Evolutionary conservation across 1,140 invertebrate genomes (phyloP).

Genomic region (Lordiphosa mommai): DNA sequence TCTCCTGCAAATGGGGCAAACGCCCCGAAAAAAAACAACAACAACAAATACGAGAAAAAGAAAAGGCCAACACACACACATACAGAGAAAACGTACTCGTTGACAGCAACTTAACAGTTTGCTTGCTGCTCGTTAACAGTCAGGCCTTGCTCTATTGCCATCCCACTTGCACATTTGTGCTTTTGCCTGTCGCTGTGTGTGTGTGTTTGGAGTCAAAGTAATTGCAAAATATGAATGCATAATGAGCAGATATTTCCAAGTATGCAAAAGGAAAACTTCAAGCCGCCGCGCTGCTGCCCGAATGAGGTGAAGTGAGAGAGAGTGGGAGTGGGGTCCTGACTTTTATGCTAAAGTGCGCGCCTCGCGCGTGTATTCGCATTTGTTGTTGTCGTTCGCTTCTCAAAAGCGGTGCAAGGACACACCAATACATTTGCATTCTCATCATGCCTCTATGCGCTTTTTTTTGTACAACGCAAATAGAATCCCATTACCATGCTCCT

Average conservation of each 20-base stretch:
- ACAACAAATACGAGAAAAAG: slow-evolving; percentile 12
- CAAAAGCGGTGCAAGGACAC: slow-evolving; percentile 56
- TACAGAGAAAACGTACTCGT: slow-evolving; percentile 17
- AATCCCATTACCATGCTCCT: too few relatives aligned
- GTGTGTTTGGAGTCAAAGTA: slow-evolving; percentile 40
- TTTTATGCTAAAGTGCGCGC: slow-evolving; percentile 72
- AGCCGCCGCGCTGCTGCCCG: slow-evolving; percentile 13
- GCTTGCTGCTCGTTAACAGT: slow-evolving; percentile 45
- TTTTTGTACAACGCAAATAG: neutral
- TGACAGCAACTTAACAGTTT: slow-evolving; percentile 61
- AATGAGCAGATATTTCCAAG: slow-evolving; percentile 75
- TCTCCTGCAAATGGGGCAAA: slow-evolving; percentile 56
- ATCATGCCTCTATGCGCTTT: neutral
- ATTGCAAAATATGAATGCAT: slow-evolving; percentile 76
- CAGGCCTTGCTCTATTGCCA: slow-evolving; percentile 18
- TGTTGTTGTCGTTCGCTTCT: too few relatives aligned
- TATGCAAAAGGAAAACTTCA: slow-evolving; percentile 50
- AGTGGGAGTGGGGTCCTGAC: slow-evolving; percentile 30
- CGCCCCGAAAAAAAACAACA: slow-evolving; percentile 35
- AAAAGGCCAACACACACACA: slow-evolving; percentile 38
- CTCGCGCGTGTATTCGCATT: slow-evolving; percentile 67
- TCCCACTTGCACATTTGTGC: slow-evolving; percentile 41
- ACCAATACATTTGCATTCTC: slow-evolving; percentile 7
- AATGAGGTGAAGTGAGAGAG: neutral
- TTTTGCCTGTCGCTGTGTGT: slow-evolving; percentile 42